phyloP scores from a whole-genome alignment of 2,113 vertebrate genomes.

The Corythornis madagascariensis region DNA sequence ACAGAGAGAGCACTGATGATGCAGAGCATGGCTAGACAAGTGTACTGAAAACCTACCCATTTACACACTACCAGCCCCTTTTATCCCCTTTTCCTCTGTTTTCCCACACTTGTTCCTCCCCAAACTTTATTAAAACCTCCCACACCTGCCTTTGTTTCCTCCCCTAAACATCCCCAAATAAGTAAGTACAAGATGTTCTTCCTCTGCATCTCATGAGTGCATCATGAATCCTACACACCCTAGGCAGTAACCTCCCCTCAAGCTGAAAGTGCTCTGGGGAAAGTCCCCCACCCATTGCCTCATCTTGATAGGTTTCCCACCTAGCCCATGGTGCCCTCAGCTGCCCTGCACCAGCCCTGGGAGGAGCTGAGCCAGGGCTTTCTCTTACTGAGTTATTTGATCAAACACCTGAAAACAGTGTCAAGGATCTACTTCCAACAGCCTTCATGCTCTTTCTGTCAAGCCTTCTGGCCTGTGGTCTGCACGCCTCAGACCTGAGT shows the following conservation, averaged over 20 bases:
- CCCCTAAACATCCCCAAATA: neutral
- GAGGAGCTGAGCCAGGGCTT: neutral
- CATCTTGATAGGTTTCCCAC: neutral
- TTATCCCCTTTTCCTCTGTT: neutral
- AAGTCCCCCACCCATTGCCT: neutral
- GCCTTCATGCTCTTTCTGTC: neutral
- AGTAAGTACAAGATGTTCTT: neutral
- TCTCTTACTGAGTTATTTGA: neutral
- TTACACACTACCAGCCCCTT: neutral
- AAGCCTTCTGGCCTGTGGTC: neutral
- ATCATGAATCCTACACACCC: neutral
- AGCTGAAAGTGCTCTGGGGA: neutral
- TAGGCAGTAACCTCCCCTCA: neutral
- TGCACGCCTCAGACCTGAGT: neutral
- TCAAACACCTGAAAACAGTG: neutral
- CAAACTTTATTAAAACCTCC: neutral
- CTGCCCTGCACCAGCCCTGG: neutral
- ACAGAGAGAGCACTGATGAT: neutral
- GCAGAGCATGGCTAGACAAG: neutral
- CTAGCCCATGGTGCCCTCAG: accelerated
- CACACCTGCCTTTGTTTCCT: neutral
- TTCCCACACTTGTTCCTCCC: neutral
- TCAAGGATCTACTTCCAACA: neutral
- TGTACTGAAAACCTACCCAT: neutral
- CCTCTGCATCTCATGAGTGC: neutral